These are phyloP conservation scores for Anoplophora glabripennis DNA, from an alignment of 1,140 invertebrate genomes.

Conservation along the genomic window DNA sequence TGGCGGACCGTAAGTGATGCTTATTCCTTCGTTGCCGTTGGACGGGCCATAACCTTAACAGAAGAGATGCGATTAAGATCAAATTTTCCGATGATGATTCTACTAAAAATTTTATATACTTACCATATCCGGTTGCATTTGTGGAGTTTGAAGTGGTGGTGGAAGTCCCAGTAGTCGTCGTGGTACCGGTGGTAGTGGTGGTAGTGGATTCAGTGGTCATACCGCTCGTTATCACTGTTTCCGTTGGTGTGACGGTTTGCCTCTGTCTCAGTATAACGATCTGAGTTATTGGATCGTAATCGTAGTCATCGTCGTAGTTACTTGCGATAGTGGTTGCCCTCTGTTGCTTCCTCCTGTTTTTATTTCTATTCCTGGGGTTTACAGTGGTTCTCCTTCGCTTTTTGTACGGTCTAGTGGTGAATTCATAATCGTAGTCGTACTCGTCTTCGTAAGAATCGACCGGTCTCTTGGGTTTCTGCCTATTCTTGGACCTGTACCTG, in stretches of 20 bases:
- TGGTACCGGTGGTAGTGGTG: background rate
- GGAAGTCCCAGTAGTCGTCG: constrained; percentile 10
- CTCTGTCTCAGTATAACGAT: background rate
- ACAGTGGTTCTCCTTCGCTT: constrained; percentile 9
- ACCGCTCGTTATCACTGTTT: constrained; percentile 2
- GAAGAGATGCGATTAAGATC: background rate
- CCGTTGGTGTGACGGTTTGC: constrained; percentile 1
- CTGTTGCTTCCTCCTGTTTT: constrained; percentile 3
- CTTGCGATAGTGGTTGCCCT: background rate
- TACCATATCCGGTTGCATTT: constrained; percentile 23
- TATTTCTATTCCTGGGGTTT: constrained; percentile 2
- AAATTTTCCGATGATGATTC: too few relatives aligned
- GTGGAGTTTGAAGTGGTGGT: constrained; percentile 14
- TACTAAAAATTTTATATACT: background rate
- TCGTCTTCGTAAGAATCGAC: constrained; percentile 16
- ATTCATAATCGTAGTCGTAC: constrained; percentile 15
- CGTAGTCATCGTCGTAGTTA: background rate
- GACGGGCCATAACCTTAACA: constrained; percentile 40
- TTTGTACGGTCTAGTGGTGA: constrained; percentile 9
- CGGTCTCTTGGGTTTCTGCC: constrained; percentile 3
- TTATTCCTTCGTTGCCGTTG: constrained; percentile 43
- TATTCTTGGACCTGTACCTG: constrained; percentile 1
- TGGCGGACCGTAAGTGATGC: constrained; percentile 42
- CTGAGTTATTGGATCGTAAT: constrained; percentile 8
- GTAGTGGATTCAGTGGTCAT: background rate